A percentile compares a stretch with the other conserved stretches of the same genome.
phyloP scores from a whole-genome alignment of 2,888 invertebrate species.

The Tillus elongatus region DNA sequence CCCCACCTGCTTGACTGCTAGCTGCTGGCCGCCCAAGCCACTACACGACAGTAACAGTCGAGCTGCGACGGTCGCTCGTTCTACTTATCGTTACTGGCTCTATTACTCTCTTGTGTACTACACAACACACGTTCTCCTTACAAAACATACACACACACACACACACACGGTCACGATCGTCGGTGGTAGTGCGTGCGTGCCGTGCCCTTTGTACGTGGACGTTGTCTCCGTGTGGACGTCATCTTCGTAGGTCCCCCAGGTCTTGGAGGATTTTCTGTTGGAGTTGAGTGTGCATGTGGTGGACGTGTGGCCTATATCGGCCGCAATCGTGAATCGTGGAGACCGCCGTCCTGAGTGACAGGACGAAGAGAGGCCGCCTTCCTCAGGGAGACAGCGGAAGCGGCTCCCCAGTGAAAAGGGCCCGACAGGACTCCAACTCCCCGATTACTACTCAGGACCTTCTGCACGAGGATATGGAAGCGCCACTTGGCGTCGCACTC shows the following conservation, averaged over 20 bases:
- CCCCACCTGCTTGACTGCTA: conserved; percentile 42
- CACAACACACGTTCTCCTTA: too few species aligned
- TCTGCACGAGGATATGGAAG: conserved; percentile 58
- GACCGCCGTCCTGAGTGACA: conserved; percentile 40
- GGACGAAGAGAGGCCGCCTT: conserved; percentile 43
- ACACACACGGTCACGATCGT: too few species aligned
- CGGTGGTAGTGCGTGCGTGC: too few species aligned
- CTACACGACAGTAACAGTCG: conserved; percentile 33
- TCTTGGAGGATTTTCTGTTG: conserved; percentile 17
- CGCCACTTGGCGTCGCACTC: conserved; percentile 64
- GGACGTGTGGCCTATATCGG: conserved; percentile 6
- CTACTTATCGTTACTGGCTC: too few species aligned
- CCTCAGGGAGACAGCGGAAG: conserved; percentile 40
- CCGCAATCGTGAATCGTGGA: conserved; percentile 40
- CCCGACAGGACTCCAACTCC: conserved; percentile 39
- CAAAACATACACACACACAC: too few species aligned
- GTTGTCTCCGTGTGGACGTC: conserved; percentile 17
- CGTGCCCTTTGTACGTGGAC: conserved; percentile 16
- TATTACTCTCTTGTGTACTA: too few species aligned
- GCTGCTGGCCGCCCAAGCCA: conserved; percentile 37
- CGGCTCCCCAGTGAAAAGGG: conserved; percentile 40
- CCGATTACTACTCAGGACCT: conserved; percentile 37
- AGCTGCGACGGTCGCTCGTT: too few species aligned
- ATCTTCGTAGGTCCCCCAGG: too few species aligned
- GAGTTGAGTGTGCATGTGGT: conserved; percentile 6